These are phyloP conservation scores for Thumatha senex DNA, from an alignment of 2,888 invertebrate species.

Conservation along the genomic window DNA sequence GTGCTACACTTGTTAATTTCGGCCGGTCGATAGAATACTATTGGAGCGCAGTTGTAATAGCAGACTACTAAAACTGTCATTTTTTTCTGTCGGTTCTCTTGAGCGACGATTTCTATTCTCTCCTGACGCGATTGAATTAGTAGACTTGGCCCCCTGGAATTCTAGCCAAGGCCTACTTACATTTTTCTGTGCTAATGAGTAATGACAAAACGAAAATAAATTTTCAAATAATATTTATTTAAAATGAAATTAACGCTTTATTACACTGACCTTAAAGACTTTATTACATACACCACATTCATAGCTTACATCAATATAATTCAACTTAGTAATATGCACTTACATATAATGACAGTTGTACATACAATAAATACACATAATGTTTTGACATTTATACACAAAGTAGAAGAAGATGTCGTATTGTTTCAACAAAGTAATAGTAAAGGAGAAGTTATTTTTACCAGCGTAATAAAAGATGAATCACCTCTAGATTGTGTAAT, in stretches of 20 bases:
- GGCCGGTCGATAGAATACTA: too few species aligned
- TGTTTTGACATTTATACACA: slow-evolving; percentile 15
- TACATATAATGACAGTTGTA: slow-evolving; percentile 38
- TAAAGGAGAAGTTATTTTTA: background rate
- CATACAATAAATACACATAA: slow-evolving; percentile 32
- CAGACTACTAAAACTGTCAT: too few species aligned
- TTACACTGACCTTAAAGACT: slow-evolving; percentile 68
- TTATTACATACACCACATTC: slow-evolving; percentile 65
- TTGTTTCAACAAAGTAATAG: slow-evolving; percentile 20
- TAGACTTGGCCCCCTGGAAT: too few species aligned
- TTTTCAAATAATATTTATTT: slow-evolving; percentile 68
- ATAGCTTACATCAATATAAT: slow-evolving; percentile 48
- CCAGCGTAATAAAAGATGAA: too few species aligned
- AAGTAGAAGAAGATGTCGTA: slow-evolving; percentile 14
- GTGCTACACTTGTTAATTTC: too few species aligned
- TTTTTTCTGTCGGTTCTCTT: too few species aligned
- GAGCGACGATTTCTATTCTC: too few species aligned
- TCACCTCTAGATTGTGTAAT: too few species aligned
- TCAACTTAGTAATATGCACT: slow-evolving; percentile 16
- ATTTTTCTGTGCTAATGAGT: too few species aligned
- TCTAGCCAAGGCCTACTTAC: too few species aligned
- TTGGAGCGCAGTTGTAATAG: too few species aligned
- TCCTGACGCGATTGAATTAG: too few species aligned
- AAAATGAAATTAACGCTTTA: slow-evolving; percentile 73
- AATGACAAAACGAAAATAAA: slow-evolving; percentile 19